These are phyloP conservation scores for Melieria picta DNA, from an alignment of 2,888 invertebrate genomes.

Conservation along the genomic window DNA sequence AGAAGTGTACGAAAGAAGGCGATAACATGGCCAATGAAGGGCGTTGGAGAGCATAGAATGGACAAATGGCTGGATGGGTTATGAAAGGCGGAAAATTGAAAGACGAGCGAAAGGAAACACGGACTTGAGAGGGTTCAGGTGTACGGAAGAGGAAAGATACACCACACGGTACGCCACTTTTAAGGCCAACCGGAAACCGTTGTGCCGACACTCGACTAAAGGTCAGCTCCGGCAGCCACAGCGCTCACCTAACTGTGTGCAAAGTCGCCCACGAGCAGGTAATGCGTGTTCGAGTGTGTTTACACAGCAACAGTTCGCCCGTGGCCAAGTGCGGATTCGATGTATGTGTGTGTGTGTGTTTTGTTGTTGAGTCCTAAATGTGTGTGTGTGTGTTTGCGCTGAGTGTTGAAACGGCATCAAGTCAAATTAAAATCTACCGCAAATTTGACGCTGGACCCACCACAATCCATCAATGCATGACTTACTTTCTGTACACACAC, in stretches of 20 bases:
- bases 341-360: background rate
- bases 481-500: too few relatives aligned
- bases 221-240: background rate
- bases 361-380: background rate
- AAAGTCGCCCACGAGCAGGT: background rate
- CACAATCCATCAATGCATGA: too few relatives aligned
- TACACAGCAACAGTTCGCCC: background rate
- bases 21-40: too few relatives aligned
- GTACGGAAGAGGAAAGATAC: background rate
- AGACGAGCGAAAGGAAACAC: background rate
- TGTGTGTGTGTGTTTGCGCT: background rate
- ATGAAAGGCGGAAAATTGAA: background rate
- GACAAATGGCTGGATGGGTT: too few relatives aligned
- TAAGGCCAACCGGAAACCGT: conserved; percentile 11
- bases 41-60: too few relatives aligned
- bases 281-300: background rate
- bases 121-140: conserved; percentile 3
- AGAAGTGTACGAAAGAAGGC: too few relatives aligned
- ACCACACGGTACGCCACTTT: conserved; percentile 20
- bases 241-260: background rate
- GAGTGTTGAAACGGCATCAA: conserved; percentile 20
- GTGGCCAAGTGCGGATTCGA: background rate
- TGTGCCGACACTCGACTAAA: too few relatives aligned
- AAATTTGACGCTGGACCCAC: background rate
- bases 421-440: conserved; percentile 40